These are phyloP conservation scores for Anadara kagoshimensis DNA, from an alignment of 1,140 invertebrate species.

Conservation along the genomic window DNA sequence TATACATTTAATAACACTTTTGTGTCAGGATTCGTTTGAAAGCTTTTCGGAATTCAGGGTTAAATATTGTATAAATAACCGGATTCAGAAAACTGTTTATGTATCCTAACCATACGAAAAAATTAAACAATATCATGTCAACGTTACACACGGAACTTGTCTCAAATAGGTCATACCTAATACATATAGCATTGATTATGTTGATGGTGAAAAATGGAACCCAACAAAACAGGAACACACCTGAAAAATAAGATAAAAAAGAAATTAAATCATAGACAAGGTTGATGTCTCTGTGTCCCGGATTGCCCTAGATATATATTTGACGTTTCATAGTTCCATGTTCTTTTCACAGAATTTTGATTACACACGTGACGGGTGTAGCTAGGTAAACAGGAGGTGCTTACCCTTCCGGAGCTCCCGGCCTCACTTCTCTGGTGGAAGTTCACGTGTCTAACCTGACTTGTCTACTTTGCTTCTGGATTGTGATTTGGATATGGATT, in stretches of 20 bases:
- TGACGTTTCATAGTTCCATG: no score
- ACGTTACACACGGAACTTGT: conserved; percentile 63
- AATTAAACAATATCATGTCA: conserved; percentile 75
- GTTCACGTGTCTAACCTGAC: no score
- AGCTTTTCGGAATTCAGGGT: conserved; percentile 98
- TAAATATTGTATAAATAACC: conserved; percentile 99
- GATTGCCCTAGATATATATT: no score
- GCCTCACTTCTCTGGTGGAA: no score
- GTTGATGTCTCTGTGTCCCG: no score
- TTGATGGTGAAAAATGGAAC: conserved; percentile 98
- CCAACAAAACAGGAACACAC: conserved; percentile 98
- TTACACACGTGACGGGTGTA: no score
- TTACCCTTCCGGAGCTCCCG: no score
- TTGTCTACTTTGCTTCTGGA: no score
- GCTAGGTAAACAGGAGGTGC: no score
- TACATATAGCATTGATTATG: conserved; percentile 96
- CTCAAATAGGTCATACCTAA: conserved; percentile 71
- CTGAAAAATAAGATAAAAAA: conserved; percentile 74
- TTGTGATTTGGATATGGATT: no score
- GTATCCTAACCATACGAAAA: conserved; percentile 99
- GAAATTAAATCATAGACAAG: neutral
- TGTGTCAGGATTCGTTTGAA: conserved; percentile 92
- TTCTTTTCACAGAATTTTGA: no score
- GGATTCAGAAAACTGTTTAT: conserved; percentile 98
- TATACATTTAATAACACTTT: conserved; percentile 38